Conservation (phyloP, 2,113 vertebrate species). For the Pelmatolapia mariae region DNA sequence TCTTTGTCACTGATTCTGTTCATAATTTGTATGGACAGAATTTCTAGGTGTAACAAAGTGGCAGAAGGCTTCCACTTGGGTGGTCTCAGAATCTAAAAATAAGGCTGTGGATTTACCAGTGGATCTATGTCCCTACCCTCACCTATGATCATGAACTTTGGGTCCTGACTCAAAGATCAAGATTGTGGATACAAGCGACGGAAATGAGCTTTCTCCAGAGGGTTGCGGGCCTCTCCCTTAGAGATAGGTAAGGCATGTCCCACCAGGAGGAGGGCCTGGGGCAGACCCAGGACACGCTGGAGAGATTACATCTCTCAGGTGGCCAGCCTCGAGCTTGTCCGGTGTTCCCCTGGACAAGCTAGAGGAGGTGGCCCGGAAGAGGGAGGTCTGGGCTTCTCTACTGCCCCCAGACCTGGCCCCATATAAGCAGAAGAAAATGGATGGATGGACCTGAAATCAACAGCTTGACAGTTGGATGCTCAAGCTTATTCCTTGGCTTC, state of each 20-base stretch:
- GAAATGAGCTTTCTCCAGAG: background rate
- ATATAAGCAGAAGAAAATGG: background rate
- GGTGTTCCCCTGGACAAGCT: background rate
- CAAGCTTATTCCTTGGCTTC: background rate
- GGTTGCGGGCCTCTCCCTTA: background rate
- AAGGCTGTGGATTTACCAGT: background rate
- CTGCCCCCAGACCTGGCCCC: background rate
- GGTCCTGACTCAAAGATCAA: background rate
- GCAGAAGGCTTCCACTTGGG: background rate
- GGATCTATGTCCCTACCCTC: background rate
- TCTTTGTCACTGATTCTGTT: background rate
- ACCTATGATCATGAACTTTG: background rate
- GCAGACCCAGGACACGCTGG: background rate
- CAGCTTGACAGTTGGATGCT: background rate
- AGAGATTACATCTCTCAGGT: background rate
- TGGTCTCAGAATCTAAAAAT: background rate
- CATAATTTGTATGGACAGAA: background rate
- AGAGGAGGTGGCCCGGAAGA: background rate
- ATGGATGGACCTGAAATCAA: background rate
- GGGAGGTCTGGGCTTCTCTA: background rate
- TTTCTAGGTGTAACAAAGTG: background rate
- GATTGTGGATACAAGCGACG: background rate
- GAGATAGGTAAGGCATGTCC: background rate
- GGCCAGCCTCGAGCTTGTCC: background rate
- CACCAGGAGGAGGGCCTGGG: background rate